Evolutionary conservation across 2,888 invertebrate genomes (phyloP), one percentile per base, ranked within the genome.

Genomic region (Diadegma fenestrale): DNA sequence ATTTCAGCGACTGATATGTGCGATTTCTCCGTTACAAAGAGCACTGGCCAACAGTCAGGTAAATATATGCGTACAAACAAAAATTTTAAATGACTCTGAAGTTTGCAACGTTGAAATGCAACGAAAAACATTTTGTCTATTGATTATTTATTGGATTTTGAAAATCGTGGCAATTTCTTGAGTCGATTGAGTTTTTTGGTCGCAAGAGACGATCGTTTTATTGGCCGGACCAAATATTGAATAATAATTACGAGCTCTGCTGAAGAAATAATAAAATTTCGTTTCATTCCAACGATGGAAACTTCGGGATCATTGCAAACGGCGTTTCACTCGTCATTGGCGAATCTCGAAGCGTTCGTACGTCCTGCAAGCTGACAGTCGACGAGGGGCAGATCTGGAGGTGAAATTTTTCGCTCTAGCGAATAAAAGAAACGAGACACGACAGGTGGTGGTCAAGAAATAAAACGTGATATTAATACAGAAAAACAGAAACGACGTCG

Each of bases 11-110:
- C 48, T n/a, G 33, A 30, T 33, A 19, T 19, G 45, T 41, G 64
- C 41, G 51, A 26, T 30, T 66, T 30, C 41, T 48, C 41, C 17
- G 77, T 22, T 26, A 51, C 41, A 22, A 30, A 12, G 43, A 10
- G 17, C 2, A 30, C 64, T 45, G 64, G 37, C 19, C 63, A n/a
- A 12, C 45, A 66, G 58, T 19, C 58, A 84, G 84, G 84, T 84
- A 77, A 84, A 80, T 72, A 80, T 41, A 17, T 22, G 64, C 19
- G 30, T 51, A 26, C 41, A 64, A 69, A 58, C 14, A 58, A 58
- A 58, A n/a, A n/a, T n/a, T n/a, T n/a, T n/a, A n/a, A n/a, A n/a
- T n/a, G n/a, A n/a, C n/a, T n/a, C n/a, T n/a, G n/a, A n/a, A n/a
- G n/a, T n/a, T n/a, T n/a, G n/a, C n/a, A n/a, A n/a, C n/a, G n/a